Evolutionary conservation across 2,113 vertebrate genomes (phyloP), one percentile per base, ranked within the genome.

Genomic region (Actenoides hombroni): DNA sequence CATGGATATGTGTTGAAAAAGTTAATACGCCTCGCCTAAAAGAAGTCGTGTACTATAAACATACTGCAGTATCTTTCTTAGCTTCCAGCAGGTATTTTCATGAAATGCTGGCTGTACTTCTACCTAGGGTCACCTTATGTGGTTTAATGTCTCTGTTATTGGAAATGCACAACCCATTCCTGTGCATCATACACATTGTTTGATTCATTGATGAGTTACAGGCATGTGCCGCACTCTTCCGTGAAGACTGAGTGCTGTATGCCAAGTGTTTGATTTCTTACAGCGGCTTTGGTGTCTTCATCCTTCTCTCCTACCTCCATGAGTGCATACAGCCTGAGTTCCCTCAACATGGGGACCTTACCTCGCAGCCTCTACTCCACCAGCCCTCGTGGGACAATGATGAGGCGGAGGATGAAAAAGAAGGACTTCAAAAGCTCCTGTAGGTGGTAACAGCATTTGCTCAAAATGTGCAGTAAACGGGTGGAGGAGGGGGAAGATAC

Each of bases 341-440:
- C 99, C 93, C 98, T 99, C 86, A 99, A 99, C 97, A 99, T 99
- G 98, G 99, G 98, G 95, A 99, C 99, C 42, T 97, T 99, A 97
- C 99, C 99, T 95, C 98, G 99, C 97, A 99, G 98, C 98, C 98
- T 99, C 98, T 99, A 99, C 97, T 99, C 99, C 87, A 99, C 98
- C 31, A 99, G 99, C 96, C 99, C 99, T 0, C 98, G 99, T 48
- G 99, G 99, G 92, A 99, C 99, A 68, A 98, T 99, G 98, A 99
- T 99, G 99, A 99, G 99, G 98, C 98, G 99, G 97, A 99, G 99
- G 97, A 98, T 98, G 97, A 99, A 99, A 98, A 99, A 99, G 98
- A 99, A 99, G 97, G 99, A 99, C 98, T 99, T 99, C 97, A 99
- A 99, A 98, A 99, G 99, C 95, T 99, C 99, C 96, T 49, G 99